Percentiles rank a stretch among this genome's conserved stretches.
Evolutionary conservation across 2,113 vertebrate genomes (phyloP).

Genomic region (mouse (Mus musculus)): DNA sequence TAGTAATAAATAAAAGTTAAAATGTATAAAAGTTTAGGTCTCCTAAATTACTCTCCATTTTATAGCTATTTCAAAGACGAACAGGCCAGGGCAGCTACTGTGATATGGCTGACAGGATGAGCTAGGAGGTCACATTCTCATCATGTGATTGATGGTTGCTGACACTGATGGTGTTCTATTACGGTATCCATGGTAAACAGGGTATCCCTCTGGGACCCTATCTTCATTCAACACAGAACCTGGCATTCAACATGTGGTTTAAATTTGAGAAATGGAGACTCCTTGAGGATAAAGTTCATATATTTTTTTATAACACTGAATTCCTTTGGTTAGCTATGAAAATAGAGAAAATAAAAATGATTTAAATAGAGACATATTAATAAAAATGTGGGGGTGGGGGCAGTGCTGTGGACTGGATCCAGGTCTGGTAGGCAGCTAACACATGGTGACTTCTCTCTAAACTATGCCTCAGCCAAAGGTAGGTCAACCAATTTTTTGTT

Average conservation of each 20-base stretch:
- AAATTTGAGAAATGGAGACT: not conserved
- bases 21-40: not conserved
- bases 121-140: not conserved
- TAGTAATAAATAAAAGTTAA: not conserved
- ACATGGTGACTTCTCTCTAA: not conserved
- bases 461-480: not conserved
- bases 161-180: not conserved
- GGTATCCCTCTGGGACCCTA: no score
- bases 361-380: slow-evolving; percentile 28
- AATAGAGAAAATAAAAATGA: slow-evolving; percentile 27
- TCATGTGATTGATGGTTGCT: not conserved
- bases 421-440: not conserved
- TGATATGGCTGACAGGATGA: not conserved
- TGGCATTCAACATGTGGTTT: not conserved
- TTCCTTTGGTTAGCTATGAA: not conserved
- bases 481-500: not conserved
- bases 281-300: slow-evolving; percentile 34
- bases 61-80: not conserved
- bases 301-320: not conserved
- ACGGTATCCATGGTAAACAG: not conserved
- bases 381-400: not conserved
- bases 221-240: not conserved
- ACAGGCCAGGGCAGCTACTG: not conserved
- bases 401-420: not conserved
- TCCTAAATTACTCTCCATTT: not conserved